Evolutionary conservation across 2,797 vertebrate genomes (phyloP).

Genomic region (Alosa sapidissima): DNA sequence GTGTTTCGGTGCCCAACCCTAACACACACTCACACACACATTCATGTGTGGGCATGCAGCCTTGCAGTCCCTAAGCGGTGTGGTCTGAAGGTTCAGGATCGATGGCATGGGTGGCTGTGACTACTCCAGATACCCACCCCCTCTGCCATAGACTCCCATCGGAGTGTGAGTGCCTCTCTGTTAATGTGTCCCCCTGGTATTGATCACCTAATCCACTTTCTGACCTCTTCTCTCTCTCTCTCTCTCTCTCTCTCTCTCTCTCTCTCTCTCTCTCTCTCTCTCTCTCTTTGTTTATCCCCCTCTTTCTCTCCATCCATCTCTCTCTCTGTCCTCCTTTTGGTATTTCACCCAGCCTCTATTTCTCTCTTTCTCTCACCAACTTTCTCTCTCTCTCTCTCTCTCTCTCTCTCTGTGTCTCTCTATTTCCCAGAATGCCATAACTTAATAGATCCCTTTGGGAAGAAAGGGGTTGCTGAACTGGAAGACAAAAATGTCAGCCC

Average conservation of each 20-base stretch:
- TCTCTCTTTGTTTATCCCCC: constrained; percentile 39
- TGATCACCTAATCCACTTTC: constrained; percentile 69
- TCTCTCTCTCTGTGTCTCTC: constrained; percentile 56
- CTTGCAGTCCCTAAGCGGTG: not conserved
- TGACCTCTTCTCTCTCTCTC: constrained; percentile 47
- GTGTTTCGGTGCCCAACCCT: too few species aligned
- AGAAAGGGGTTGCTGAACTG: constrained; percentile 67
- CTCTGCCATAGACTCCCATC: constrained; percentile 44
- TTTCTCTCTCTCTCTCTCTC: not conserved
- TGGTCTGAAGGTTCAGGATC: not conserved
- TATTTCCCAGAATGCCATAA: constrained; percentile 64
- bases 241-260: constrained; percentile 44
- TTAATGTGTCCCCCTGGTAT: constrained; percentile 68
- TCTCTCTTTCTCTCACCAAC: not conserved
- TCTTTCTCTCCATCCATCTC: not conserved
- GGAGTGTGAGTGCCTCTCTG: constrained; percentile 61
- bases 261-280: constrained; percentile 34
- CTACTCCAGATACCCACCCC: constrained; percentile 5
- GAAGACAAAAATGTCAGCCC: constrained; percentile 72
- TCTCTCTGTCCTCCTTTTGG: not conserved
- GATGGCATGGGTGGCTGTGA: not conserved
- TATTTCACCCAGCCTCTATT: too few species aligned
- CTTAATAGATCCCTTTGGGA: constrained; percentile 79
- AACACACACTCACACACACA: not conserved
- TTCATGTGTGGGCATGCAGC: not conserved